Conservation (phyloP, 2,113 vertebrate genomes). For the Formicarius rufipectus region DNA sequence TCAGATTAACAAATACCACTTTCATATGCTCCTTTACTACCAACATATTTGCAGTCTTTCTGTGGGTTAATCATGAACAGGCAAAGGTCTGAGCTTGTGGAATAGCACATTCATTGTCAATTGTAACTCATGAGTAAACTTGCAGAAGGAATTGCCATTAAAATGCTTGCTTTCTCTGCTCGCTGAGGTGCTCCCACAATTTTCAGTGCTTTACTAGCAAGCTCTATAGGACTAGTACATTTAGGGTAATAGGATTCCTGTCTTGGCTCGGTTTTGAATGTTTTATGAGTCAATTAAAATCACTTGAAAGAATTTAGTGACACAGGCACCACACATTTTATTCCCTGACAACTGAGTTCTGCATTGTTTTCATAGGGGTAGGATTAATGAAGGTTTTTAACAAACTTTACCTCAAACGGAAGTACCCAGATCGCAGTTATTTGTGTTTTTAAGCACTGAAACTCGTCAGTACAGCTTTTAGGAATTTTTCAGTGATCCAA, state of each 20-base stretch:
- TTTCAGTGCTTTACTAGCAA: neutral
- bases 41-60: neutral
- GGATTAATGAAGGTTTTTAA: conserved; percentile 19
- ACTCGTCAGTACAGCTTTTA: neutral
- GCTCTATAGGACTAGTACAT: neutral
- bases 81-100: neutral
- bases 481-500: neutral
- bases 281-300: conserved; percentile 58
- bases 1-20: neutral
- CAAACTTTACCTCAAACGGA: neutral
- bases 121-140: conserved; percentile 11
- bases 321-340: conserved; percentile 32
- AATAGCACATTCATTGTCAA: neutral
- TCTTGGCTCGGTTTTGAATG: neutral
- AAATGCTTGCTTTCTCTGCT: neutral
- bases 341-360: neutral
- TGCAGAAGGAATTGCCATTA: neutral
- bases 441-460: neutral
- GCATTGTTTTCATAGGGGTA: conserved; percentile 10
- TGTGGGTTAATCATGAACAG: neutral
- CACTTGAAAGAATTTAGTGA: conserved; percentile 42
- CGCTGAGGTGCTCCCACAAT: neutral
- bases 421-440: neutral
- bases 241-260: conserved; percentile 14
- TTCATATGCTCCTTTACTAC: neutral